These are phyloP conservation scores for Euplagia quadripunctaria DNA, from an alignment of 2,888 invertebrate species.

Conservation along the genomic window DNA sequence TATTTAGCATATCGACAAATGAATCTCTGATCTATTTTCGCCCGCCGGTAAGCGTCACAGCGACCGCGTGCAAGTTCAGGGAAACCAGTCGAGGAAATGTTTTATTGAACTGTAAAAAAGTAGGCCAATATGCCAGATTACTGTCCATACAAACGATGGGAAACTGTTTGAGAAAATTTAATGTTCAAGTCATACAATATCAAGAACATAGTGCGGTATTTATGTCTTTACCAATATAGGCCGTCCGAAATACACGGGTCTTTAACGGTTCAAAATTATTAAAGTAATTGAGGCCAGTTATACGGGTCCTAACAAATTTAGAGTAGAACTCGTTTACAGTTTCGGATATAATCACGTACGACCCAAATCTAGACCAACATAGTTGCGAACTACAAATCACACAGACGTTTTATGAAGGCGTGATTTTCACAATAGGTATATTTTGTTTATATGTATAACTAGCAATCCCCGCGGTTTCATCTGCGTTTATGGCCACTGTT, in stretches of 20 bases:
- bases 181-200: conserved; percentile 48
- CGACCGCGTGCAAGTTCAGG: conserved; percentile 80
- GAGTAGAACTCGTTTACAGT: conserved; percentile 57
- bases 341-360: conserved; percentile 73
- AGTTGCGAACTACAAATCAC: conserved; percentile 60
- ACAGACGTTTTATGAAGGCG: conserved; percentile 39
- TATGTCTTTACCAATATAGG: conserved; percentile 54
- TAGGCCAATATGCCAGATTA: conserved; percentile 71
- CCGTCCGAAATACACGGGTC: conserved; percentile 40
- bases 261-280: conserved; percentile 52
- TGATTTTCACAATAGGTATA: too few species aligned
- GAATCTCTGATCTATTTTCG: conserved; percentile 69
- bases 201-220: conserved; percentile 35
- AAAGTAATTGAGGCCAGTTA: conserved; percentile 62
- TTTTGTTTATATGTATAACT: too few species aligned
- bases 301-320: conserved; percentile 63
- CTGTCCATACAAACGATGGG: conserved; percentile 41
- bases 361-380: conserved; percentile 67
- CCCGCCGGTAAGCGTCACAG: conserved; percentile 57
- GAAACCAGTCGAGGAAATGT: conserved; percentile 77
- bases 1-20: conserved; percentile 61
- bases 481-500: too few species aligned
- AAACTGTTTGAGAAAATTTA: conserved; percentile 51
- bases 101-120: conserved; percentile 73
- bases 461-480: too few species aligned